A percentile compares a stretch with the other conserved stretches of the same genome.
Evolutionary conservation across 2,888 invertebrate genomes (phyloP).

Genomic region (Eristalis tenax): DNA sequence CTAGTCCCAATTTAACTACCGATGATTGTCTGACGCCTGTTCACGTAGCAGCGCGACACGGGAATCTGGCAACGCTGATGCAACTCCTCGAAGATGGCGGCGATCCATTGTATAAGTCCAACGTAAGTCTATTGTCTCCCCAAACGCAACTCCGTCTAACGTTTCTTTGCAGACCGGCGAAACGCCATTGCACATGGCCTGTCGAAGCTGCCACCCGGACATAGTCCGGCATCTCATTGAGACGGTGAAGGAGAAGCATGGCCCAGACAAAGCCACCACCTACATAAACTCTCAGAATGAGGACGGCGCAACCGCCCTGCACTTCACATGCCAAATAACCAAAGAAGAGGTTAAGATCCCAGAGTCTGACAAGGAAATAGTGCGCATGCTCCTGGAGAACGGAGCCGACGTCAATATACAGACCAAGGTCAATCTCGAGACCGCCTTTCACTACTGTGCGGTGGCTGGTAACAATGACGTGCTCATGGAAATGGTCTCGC

Average conservation of each 20-base stretch:
- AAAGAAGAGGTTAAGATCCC: slow-evolving; percentile 89
- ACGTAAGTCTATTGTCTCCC: slow-evolving; percentile 83
- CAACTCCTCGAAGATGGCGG: slow-evolving; percentile 96
- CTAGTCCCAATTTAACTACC: slow-evolving; percentile 96
- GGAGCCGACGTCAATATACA: slow-evolving; percentile 94
- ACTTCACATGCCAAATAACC: slow-evolving; percentile 95
- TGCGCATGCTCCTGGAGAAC: slow-evolving; percentile 92
- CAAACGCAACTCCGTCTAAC: not conserved
- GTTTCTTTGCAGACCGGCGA: slow-evolving; percentile 88
- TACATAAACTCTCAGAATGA: slow-evolving; percentile 94
- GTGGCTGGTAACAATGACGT: slow-evolving; percentile 97
- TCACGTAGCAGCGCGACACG: slow-evolving; percentile 96
- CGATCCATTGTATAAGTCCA: slow-evolving; percentile 94
- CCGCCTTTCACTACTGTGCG: slow-evolving; percentile 97
- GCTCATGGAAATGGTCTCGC: slow-evolving; percentile 94
- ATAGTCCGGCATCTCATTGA: slow-evolving; percentile 93
- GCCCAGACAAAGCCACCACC: slow-evolving; percentile 89
- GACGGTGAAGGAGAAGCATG: slow-evolving; percentile 89
- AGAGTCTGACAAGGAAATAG: slow-evolving; percentile 91
- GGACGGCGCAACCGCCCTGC: slow-evolving; percentile 96
- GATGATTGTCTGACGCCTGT: slow-evolving; percentile 98
- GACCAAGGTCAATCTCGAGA: slow-evolving; percentile 93
- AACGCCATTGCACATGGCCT: slow-evolving; percentile 97
- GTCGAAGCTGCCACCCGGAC: slow-evolving; percentile 91
- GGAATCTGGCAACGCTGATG: slow-evolving; percentile 92